Base-by-base conservation (phyloP, 2,797 vertebrate genomes). In the Gila robusta region DNA sequence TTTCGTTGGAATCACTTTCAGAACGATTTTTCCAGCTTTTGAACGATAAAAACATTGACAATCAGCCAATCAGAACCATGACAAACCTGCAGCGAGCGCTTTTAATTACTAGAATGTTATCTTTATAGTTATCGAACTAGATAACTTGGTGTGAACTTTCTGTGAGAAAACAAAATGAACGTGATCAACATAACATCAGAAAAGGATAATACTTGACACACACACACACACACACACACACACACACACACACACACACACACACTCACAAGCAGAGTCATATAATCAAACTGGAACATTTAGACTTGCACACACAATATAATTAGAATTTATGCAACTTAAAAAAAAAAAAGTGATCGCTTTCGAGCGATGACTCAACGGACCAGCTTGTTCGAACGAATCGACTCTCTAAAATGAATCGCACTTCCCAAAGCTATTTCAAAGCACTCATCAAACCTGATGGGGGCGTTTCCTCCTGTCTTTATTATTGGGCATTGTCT, bases 391-490 rank as follows among this genome's bases (percentile, higher is more conserved):
- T 66, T 74, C 39, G 19, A 64, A 26, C 8, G 70, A 74, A 32
- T 56, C 69, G 69, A 72, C 10, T 82, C 81, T 59, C 26, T 81
- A 4, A n/a, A 73, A 32, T 1, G 52, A 72, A 32, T 28, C 23
- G 10, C 12, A 28, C 0, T 69, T 64, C 5, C 14, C 41, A 32
- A 76, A 44, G 81, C 83, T 59, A 54, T 11, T 85, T 72, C 84
- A 86, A 86, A 86, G 84, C 52, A 66, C 59, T 81, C 66, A 79
- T 86, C 77, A 87, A 77, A n/a, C 80, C 23, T 32, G 59, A 66
- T 49, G 89, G 82, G 76, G 92, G 91, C 84, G 91, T 87, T 90
- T 79, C 82, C 89, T 49, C 17, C 72, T 37, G 49, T 66, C 52
- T 66, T 64, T 23, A 79, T 73, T 62, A 19, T 35, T 44, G 54